Evolutionary conservation across 2,888 invertebrate species (phyloP), one percentile per base, ranked within the genome.

Genomic region (Pristionchus maxplancki): DNA sequence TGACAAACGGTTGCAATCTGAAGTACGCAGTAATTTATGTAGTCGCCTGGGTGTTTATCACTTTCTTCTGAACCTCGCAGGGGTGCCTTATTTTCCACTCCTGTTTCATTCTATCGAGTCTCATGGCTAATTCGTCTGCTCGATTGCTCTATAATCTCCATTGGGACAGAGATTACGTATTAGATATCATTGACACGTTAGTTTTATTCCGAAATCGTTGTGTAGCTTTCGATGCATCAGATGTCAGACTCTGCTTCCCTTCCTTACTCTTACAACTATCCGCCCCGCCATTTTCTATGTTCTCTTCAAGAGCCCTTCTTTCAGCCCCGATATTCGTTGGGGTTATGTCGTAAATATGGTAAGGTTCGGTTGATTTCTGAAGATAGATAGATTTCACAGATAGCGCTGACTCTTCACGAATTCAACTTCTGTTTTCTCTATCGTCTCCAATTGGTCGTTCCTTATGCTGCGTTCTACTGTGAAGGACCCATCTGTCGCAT

Each of bases 371-470:
- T n/a, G n/a, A n/a, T 28, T 6, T 28, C 62, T 71, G 31, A 34
- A 71, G 11, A 37, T 44, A 44, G 2, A 64, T 28, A 5, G 44
- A 44, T 9, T 74, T 40, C 24, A 8, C 31, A 78, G 78, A 48
- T 78, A 15, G 48, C 78, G 15, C 78, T 78, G 13, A 34, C 44
- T 13, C 78, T 78, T 8, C 78, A 78, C 44, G 78, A 78, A 24
- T 78, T 78, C 78, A 78, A 78, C 20, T 78, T 48, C 48, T 78
- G 78, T 78, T 78, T 48, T 24, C 78, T 78, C 78, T 78, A 78
- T 48, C 78, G 44, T 78, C 78, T 78, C 44, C 78, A 78, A 48
- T 40, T 78, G 40, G 44, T 78, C 11, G 28, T 40, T n/a, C 78
- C 78, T 2, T 78, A 15, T 28, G 44, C 78, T n/a, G 78, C 78